phyloP scores from a whole-genome alignment of 2,888 invertebrate genomes.

The Octodonta nipae region DNA sequence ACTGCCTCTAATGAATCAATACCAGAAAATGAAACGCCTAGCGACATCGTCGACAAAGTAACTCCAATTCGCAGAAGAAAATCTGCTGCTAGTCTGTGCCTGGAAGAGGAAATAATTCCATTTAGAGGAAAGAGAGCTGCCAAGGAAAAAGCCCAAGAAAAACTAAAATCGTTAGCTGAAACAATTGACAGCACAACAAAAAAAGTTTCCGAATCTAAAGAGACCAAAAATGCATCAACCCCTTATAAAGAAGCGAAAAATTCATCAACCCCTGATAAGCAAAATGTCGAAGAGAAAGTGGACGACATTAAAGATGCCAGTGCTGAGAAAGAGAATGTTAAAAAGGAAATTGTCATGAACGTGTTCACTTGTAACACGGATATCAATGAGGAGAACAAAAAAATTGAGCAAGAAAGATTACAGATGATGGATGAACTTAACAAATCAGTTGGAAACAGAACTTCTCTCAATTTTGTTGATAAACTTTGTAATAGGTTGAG shows the following conservation, averaged over 20 bases:
- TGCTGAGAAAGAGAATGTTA: conserved; percentile 6
- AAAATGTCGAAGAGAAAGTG: not conserved
- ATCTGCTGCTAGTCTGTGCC: not conserved
- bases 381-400: conserved; percentile 34
- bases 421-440: conserved; percentile 40
- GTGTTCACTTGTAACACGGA: conserved; percentile 30
- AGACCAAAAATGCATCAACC: not conserved
- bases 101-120: conserved; percentile 6
- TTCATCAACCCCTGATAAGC: not conserved
- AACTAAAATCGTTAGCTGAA: conserved; percentile 18
- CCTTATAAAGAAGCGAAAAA: not conserved
- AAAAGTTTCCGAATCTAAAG: not conserved
- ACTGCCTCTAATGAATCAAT: no score
- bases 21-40: no score
- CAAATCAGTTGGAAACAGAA: conserved; percentile 24
- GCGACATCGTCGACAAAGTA: no score
- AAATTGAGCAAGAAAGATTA: conserved; percentile 37
- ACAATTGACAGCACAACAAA: not conserved
- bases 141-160: conserved; percentile 21
- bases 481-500: conserved; percentile 23
- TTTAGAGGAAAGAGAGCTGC: conserved; percentile 22
- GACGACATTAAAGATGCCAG: conserved; percentile 4
- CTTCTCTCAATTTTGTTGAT: conserved; percentile 25
- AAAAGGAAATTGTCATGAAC: conserved; percentile 19
- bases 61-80: not conserved